These are phyloP conservation scores for Rhadina sibilatrix DNA, from an alignment of 2,113 vertebrate genomes.

Conservation along the genomic window DNA sequence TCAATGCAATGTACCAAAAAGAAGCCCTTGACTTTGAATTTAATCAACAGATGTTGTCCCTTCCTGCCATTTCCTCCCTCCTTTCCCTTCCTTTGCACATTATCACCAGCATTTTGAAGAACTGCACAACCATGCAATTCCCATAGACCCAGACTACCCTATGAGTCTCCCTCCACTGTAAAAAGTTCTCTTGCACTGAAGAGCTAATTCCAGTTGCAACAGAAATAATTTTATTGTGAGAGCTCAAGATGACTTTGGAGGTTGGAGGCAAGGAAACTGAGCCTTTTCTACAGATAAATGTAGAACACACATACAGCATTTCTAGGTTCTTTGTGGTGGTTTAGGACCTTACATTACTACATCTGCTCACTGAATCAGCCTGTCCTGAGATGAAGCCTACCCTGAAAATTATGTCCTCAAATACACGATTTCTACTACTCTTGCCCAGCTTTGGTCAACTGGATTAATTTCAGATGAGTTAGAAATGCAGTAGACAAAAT, in stretches of 20 bases:
- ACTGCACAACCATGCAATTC: neutral
- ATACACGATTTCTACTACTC: accelerated
- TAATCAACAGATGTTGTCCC: neutral
- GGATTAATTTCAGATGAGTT: neutral
- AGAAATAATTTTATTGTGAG: neutral
- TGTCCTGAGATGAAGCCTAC: neutral
- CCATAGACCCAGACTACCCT: neutral
- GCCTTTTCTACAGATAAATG: neutral
- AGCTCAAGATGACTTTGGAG: neutral
- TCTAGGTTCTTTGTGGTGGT: neutral
- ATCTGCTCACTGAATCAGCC: neutral
- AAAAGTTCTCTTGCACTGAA: neutral
- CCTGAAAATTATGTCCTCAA: neutral
- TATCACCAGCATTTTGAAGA: neutral
- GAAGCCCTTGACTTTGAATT: neutral
- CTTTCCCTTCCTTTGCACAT: neutral
- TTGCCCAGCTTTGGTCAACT: neutral
- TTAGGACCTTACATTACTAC: neutral
- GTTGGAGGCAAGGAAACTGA: neutral
- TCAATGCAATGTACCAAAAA: neutral
- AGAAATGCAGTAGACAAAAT: neutral
- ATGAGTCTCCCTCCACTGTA: neutral
- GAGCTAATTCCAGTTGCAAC: neutral
- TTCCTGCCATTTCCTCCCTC: neutral
- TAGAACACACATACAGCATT: neutral